A percentile compares a stretch with the other conserved stretches of the same genome.
phyloP scores from a whole-genome alignment of 1,140 invertebrate genomes.

The Alviniconcha marisindica region DNA sequence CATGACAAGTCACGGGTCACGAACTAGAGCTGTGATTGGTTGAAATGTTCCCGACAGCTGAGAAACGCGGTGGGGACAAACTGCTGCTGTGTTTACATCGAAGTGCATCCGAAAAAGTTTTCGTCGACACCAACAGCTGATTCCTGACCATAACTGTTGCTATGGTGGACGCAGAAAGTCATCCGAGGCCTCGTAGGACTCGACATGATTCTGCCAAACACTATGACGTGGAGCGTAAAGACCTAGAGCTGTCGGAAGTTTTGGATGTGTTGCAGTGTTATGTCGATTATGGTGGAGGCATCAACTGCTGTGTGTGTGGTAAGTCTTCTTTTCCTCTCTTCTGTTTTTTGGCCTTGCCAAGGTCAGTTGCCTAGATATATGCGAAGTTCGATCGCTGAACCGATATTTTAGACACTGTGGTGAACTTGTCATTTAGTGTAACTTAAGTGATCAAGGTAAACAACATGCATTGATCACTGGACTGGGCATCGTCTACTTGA shows the following conservation, averaged over 20 bases:
- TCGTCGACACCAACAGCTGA: not conserved
- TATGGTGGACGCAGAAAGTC: slow-evolving; percentile 33
- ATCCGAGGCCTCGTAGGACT: slow-evolving; percentile 54
- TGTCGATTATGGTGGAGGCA: slow-evolving; percentile 68
- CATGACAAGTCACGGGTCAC: slow-evolving; percentile 21
- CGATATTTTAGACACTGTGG: too few species aligned
- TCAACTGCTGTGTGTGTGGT: slow-evolving; percentile 72
- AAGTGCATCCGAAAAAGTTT: slow-evolving; percentile 31
- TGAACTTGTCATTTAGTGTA: too few species aligned
- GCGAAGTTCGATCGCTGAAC: too few species aligned
- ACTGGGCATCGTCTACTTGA: too few species aligned
- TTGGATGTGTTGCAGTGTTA: slow-evolving; percentile 64
- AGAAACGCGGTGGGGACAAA: slow-evolving; percentile 20
- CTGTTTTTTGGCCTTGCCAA: too few species aligned
- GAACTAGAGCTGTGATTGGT: slow-evolving; percentile 30
- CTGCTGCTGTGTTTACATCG: slow-evolving; percentile 16
- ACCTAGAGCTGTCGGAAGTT: slow-evolving; percentile 63
- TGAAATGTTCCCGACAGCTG: not conserved
- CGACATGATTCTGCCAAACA: slow-evolving; percentile 49
- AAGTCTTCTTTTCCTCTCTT: too few species aligned
- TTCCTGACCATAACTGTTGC: not conserved
- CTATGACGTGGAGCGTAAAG: slow-evolving; percentile 52
- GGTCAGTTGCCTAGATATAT: too few species aligned
- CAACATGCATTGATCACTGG: too few species aligned
- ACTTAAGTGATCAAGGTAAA: too few species aligned